Conservation (phyloP, 2,113 vertebrate species). For the Patagioenas fasciata region DNA sequence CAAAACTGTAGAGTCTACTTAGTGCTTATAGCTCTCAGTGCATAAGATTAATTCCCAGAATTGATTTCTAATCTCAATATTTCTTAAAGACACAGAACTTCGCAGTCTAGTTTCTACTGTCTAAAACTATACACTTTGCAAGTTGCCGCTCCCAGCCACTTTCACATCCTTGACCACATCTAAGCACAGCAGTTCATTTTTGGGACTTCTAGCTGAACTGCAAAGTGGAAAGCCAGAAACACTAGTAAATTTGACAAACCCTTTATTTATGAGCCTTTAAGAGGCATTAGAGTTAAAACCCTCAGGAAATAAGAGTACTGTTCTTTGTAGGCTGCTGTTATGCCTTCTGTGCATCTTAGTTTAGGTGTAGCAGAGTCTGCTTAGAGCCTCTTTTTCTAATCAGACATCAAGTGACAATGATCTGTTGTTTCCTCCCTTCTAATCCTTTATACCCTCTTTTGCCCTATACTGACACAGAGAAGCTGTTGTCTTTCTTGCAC, state of each 20-base stretch:
- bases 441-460: background rate
- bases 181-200: background rate
- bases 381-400: background rate
- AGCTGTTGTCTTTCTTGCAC: background rate
- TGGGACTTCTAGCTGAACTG: background rate
- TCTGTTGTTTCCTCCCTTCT: background rate
- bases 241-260: background rate
- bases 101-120: background rate
- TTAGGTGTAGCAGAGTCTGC: background rate
- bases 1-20: background rate
- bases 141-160: background rate
- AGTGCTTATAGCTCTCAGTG: background rate
- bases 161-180: background rate
- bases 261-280: background rate
- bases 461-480: background rate
- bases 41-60: background rate
- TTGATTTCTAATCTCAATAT: background rate
- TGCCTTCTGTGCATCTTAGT: background rate
- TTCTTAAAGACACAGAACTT: background rate
- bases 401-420: background rate
- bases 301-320: background rate
- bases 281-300: background rate
- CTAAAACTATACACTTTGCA: background rate
- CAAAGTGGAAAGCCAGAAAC: background rate
- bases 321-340: background rate